phyloP scores from a whole-genome alignment of 2,888 invertebrate genomes.

The Tenthredo distinguenda region DNA sequence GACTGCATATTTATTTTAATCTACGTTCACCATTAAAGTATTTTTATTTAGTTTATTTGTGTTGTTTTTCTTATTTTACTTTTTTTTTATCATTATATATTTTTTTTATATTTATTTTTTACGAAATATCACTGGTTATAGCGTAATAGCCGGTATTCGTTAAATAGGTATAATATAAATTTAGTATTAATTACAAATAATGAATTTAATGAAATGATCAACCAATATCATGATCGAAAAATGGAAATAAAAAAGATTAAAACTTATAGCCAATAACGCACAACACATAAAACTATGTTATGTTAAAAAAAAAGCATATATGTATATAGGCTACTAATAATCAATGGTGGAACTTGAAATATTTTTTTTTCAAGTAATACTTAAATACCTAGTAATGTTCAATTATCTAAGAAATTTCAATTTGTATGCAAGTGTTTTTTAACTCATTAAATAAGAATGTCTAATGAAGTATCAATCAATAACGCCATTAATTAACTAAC shows the following conservation, averaged over 20 bases:
- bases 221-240: neutral
- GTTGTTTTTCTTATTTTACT: neutral
- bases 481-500: neutral
- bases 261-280: neutral
- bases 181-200: conserved; percentile 8
- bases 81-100: neutral
- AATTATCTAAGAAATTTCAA: neutral
- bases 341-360: conserved; percentile 31
- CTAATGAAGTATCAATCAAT: conserved; percentile 5
- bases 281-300: neutral
- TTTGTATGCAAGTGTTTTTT: neutral
- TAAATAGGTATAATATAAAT: neutral
- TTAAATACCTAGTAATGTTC: conserved; percentile 4
- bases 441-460: neutral
- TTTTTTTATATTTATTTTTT: neutral
- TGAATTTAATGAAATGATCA: neutral
- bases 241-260: neutral
- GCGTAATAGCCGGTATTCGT: conserved; percentile 21
- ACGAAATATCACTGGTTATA: conserved; percentile 50
- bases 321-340: neutral
- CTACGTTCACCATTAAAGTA: conserved; percentile 34
- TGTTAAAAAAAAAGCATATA: neutral
- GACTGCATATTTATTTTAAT: conserved; percentile 47
- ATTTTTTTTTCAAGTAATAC: conserved; percentile 5
- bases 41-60: neutral